phyloP scores from a whole-genome alignment of 2,113 vertebrate species.

The Osmerus eperlanus region DNA sequence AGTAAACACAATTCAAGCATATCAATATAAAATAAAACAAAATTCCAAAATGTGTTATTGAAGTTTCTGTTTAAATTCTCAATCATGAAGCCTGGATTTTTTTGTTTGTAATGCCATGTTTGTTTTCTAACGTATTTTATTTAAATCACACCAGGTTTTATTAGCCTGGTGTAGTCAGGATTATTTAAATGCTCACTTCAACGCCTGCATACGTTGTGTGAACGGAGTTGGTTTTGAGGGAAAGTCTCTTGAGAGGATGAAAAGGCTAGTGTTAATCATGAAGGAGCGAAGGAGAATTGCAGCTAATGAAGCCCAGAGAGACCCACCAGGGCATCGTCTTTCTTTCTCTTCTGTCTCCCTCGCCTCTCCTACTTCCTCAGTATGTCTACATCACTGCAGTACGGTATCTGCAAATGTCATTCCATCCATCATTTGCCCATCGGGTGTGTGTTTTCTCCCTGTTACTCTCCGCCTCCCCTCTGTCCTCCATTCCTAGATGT shows the following conservation, averaged over 20 bases:
- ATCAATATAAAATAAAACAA: no score
- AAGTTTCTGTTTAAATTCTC: no score
- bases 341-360: slow-evolving; percentile 28
- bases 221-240: slow-evolving; percentile 59
- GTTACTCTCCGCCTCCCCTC: no score
- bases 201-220: slow-evolving; percentile 52
- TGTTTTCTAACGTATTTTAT: slow-evolving; percentile 14
- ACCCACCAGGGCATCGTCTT: slow-evolving; percentile 76
- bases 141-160: slow-evolving; percentile 22
- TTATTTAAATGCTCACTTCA: slow-evolving; percentile 72
- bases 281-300: slow-evolving; percentile 90
- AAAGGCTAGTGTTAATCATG: slow-evolving; percentile 98
- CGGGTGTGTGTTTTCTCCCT: no score
- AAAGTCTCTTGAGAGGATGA: slow-evolving; percentile 82
- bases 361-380: slow-evolving; percentile 4
- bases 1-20: no score
- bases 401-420: no score
- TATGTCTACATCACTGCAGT: background rate
- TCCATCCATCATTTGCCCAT: no score
- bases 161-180: slow-evolving; percentile 26
- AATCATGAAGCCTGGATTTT: no score
- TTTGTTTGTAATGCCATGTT: background rate
- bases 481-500: no score
- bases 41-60: no score
- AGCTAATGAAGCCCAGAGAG: slow-evolving; percentile 93